Conservation (phyloP, 2,797 vertebrate genomes). For the Trichosurus vulpecula region DNA sequence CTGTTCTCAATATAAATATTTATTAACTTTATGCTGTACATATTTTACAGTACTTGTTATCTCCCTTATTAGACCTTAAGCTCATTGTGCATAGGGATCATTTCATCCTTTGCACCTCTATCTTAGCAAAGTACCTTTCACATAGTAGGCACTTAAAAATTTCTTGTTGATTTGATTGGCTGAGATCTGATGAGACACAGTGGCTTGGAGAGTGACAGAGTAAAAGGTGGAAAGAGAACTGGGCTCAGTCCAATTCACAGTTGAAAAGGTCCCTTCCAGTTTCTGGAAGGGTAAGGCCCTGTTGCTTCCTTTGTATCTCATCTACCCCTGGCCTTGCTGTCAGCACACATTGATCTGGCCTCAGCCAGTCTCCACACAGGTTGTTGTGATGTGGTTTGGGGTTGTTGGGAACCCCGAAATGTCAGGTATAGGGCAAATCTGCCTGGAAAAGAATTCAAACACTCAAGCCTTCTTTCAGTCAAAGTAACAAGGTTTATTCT, state of each 20-base stretch:
- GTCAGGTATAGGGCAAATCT: too few relatives aligned
- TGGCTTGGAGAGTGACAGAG: neutral
- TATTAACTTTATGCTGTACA: neutral
- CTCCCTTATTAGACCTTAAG: neutral
- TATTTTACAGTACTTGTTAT: neutral
- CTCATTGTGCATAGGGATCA: neutral
- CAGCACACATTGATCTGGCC: neutral
- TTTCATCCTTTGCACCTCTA: neutral
- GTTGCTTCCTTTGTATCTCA: neutral
- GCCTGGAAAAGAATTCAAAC: too few relatives aligned
- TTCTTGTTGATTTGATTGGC: neutral
- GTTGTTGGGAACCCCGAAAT: too few relatives aligned
- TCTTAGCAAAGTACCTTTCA: neutral
- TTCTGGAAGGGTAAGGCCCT: neutral
- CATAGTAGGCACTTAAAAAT: neutral
- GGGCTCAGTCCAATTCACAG: neutral
- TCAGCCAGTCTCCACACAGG: neutral
- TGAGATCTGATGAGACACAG: too few relatives aligned
- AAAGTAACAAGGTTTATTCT: too few relatives aligned
- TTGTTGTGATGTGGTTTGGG: too few relatives aligned
- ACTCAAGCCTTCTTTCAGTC: too few relatives aligned
- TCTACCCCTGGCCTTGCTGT: neutral
- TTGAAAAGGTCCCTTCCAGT: neutral
- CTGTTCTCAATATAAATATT: neutral
- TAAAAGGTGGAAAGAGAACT: neutral